Evolutionary conservation across 2,888 invertebrate species (phyloP), one percentile per base, ranked within the genome.

Genomic region (Diadegma fenestrale): DNA sequence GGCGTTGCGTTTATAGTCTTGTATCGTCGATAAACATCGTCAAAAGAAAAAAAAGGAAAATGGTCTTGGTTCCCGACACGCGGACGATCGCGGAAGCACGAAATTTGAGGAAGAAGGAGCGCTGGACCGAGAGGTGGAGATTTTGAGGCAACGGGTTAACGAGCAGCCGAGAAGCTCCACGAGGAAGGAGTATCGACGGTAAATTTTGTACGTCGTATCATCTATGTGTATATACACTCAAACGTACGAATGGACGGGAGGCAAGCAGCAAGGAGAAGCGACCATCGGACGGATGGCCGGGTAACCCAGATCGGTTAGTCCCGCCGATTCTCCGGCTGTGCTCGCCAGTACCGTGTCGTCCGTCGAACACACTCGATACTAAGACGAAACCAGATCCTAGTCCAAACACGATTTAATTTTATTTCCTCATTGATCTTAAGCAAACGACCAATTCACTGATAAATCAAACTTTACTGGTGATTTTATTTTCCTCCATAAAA

Each of bases 221-320:
- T 48, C 33, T 22, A 37, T 76, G 33, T 26, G 19, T 61, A 33
- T 58, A 48, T 72, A 22, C 54, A 48, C 48, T 69, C 72, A 30
- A 68, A 76, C 64, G 73, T 66, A 76, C 68, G 81, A 86, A 81
- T 58, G 82, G 64, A 85, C 79, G 82, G 51, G 81, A 51, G 69
- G 85, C 75, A 81, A 71, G 76, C 77, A 84, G 83, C 58, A 85
- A 85, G 88, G 79, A 68, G 64, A 72, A 84, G 82, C 77, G 66
- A 91, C 89, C 90, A 89, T 90, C 90, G 91, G 93, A 92, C 92
- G 90, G 90, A 92, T 94, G 94, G 94, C 94, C 94, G 94, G 93
- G 93, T 94, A 94, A 94, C 94, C 94, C 93, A 94, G 94, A 94
- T 94, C 89, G 93, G 89, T 91, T 90, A 90, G 91, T 91, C 89